Evolutionary conservation across 2,888 invertebrate genomes (phyloP), one percentile per base, ranked within the genome.

Genomic region (Spisula solida): DNA sequence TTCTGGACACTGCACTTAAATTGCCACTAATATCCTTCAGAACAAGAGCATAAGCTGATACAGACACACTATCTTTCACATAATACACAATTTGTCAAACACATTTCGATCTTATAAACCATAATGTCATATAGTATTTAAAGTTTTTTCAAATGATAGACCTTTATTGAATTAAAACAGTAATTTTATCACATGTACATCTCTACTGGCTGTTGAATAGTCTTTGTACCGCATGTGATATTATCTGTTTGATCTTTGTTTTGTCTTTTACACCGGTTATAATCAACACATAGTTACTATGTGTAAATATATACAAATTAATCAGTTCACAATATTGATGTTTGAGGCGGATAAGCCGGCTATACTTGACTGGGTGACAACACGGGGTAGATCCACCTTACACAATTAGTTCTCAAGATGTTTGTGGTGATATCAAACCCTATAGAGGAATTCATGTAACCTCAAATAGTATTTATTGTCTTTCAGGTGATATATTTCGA

Each of bases 271-370:
- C 29, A 60, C 18, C 2, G 29, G 20, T 20, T 81, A 80, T 48
- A 70, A 81, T 86, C 81, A 81, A 86, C 86, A 86, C 86, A 60
- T 81, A 60, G 86, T 81, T 29, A 86, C 86, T 86, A 31, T 18
- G 25, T 34, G 51, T 81, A 66, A 66, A 86, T 31, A 86, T 31
- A 51, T 47, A 86, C 81, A 80, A 66, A 66, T 41, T 31, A 75
- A 84, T 31, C 78, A 55, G 31, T 51, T 75, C 70, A 66, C 34
- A 78, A 48, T 78, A 84, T 55, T 25, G 48, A 51, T 6, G 14
- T 1, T 1, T n/a, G 29, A 47, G 75, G 75, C 29, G 31, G 47
- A 48, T 81, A 41, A 81, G 60, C 29, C 8, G 8, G 60, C 10
- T 66, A 66, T 66, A 66, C 60, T 66, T 25, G 25, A 66, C 25